Conservation (phyloP, 2,797 vertebrate genomes). For the Coregonus suidteri region DNA sequence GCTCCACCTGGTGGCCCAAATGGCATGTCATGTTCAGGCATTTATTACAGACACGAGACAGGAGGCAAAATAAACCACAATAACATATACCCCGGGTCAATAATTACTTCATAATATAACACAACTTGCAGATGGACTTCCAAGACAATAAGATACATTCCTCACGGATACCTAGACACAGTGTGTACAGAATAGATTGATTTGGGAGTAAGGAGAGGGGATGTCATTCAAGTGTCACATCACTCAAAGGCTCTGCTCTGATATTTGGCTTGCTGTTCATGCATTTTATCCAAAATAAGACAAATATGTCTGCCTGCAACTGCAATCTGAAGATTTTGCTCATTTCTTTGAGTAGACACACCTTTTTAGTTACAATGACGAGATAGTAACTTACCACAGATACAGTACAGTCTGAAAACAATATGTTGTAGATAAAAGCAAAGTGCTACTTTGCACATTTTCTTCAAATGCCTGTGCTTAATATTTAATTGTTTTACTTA, state of each 20-base stretch:
- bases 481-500: slow-evolving; percentile 78
- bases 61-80: slow-evolving; percentile 25
- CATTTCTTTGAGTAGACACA: slow-evolving; percentile 65
- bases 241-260: slow-evolving; percentile 68
- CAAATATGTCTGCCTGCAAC: slow-evolving; percentile 70
- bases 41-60: slow-evolving; percentile 53
- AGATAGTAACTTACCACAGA: slow-evolving; percentile 64
- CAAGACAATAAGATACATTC: slow-evolving; percentile 76
- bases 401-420: slow-evolving; percentile 62
- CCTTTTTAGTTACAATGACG: slow-evolving; percentile 64
- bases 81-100: slow-evolving; percentile 12
- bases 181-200: slow-evolving; percentile 68
- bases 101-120: slow-evolving; percentile 63
- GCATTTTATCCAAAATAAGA: slow-evolving; percentile 66
- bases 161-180: slow-evolving; percentile 66
- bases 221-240: slow-evolving; percentile 71
- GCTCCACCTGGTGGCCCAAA: slow-evolving; percentile 68
- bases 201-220: slow-evolving; percentile 60
- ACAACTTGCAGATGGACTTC: slow-evolving; percentile 69
- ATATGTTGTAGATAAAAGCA: slow-evolving; percentile 63
- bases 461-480: slow-evolving; percentile 81
- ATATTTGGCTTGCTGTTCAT: slow-evolving; percentile 66
- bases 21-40: slow-evolving; percentile 51
- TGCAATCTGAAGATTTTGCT: slow-evolving; percentile 72
- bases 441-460: slow-evolving; percentile 83